A percentile compares a stretch with the other conserved stretches of the same genome.
Conservation (phyloP, 2,888 invertebrate species). For the Xiphydria camelus region DNA sequence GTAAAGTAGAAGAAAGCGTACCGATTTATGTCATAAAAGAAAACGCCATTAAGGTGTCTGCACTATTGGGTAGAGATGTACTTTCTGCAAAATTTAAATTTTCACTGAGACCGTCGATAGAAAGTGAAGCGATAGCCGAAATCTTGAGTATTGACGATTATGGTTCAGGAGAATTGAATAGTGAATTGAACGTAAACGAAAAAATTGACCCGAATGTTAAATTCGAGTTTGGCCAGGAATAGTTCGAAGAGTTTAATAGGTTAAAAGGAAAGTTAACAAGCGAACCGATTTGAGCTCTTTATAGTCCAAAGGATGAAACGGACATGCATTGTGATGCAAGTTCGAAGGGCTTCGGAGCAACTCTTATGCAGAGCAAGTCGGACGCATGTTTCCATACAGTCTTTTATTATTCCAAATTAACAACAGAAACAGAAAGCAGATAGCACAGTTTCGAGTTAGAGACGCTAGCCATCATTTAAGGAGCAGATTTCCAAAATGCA, state of each 20-base stretch:
- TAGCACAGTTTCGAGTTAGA: slow-evolving; percentile 44
- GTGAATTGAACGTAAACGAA: too few relatives aligned
- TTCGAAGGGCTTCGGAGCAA: slow-evolving; percentile 36
- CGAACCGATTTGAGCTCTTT: slow-evolving; percentile 36
- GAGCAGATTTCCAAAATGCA: too few relatives aligned
- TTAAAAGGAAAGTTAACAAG: slow-evolving; percentile 24
- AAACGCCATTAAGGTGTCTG: too few relatives aligned
- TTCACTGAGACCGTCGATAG: too few relatives aligned
- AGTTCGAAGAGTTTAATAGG: slow-evolving; percentile 29
- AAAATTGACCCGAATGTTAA: too few relatives aligned
- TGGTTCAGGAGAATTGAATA: too few relatives aligned
- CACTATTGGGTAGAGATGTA: too few relatives aligned
- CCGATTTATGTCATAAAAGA: too few relatives aligned
- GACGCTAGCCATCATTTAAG: slow-evolving; percentile 20
- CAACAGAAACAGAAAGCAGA: slow-evolving; percentile 30
- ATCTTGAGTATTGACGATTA: too few relatives aligned
- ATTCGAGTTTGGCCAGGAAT: slow-evolving; percentile 30
- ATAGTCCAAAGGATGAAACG: slow-evolving; percentile 34
- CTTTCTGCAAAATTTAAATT: too few relatives aligned
- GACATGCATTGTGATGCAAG: slow-evolving; percentile 46
- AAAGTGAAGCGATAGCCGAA: too few relatives aligned
- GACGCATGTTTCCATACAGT: slow-evolving; percentile 34
- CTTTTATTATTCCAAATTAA: slow-evolving; percentile 38
- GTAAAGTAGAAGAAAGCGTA: too few relatives aligned
- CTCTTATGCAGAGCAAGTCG: slow-evolving; percentile 38